Conservation (phyloP, 2,113 vertebrate species). For the Numenius arquata region DNA sequence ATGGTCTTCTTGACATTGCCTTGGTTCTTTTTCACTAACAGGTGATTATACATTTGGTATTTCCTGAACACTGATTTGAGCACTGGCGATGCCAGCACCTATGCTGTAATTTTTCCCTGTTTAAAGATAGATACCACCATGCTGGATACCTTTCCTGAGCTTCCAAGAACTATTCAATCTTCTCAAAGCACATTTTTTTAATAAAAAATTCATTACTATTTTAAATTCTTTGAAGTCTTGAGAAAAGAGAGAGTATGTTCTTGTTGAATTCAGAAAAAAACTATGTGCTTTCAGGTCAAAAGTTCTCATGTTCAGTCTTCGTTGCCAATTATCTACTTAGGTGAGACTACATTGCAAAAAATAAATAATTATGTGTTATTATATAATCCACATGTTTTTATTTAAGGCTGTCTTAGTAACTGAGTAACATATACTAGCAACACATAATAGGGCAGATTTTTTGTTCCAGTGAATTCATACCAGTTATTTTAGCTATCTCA, state of each 20-base stretch:
- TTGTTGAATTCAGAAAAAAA: not conserved
- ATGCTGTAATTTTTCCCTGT: not conserved
- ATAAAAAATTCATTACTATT: not conserved
- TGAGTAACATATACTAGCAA: not conserved
- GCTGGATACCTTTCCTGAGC: not conserved
- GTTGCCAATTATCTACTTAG: not conserved
- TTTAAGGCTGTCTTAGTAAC: conserved; percentile 14
- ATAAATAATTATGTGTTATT: not conserved
- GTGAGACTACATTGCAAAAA: not conserved
- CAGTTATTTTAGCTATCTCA: not conserved
- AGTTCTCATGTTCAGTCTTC: conserved; percentile 9
- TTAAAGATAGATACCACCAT: not conserved
- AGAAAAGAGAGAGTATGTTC: not conserved
- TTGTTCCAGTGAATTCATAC: not conserved
- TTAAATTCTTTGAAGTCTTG: not conserved
- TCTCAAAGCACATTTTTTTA: not conserved
- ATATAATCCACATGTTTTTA: conserved; percentile 8
- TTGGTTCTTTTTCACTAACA: not conserved
- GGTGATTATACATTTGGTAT: not conserved
- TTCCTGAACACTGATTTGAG: not conserved
- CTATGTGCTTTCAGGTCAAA: not conserved
- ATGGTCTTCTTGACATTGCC: not conserved
- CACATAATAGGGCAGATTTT: not conserved
- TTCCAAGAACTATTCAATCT: not conserved
- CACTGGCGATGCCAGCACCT: not conserved